Conservation (phyloP, 2,113 vertebrate genomes). For the Eudyptes chrysolophus region DNA sequence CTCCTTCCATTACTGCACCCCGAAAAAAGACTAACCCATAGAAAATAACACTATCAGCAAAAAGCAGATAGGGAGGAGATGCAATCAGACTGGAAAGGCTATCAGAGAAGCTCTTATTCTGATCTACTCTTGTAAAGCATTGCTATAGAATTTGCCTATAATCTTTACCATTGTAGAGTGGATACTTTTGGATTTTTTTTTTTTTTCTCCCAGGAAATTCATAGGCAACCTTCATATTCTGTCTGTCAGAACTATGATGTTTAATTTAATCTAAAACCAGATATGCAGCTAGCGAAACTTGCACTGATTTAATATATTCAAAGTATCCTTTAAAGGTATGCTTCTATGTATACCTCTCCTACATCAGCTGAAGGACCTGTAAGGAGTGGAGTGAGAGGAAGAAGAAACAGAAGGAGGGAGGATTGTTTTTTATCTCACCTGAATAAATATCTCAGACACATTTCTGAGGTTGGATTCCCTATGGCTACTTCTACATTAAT, state of each 20-base stretch:
- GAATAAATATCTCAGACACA: background rate
- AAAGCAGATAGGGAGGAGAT: background rate
- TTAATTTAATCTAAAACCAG: background rate
- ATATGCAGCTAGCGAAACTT: background rate
- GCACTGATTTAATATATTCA: background rate
- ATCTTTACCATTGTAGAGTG: background rate
- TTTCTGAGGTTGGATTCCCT: background rate
- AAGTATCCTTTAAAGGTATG: background rate
- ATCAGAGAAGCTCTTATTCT: background rate
- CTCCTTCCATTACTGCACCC: background rate
- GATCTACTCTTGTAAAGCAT: background rate
- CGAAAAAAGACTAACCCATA: background rate
- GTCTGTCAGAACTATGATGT: background rate
- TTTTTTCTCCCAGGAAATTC: background rate
- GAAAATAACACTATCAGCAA: background rate
- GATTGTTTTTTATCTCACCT: background rate
- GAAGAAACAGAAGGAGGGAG: background rate
- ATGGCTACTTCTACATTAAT: background rate
- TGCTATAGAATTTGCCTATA: background rate
- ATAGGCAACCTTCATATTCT: background rate
- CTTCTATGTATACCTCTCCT: background rate
- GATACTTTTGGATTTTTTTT: background rate
- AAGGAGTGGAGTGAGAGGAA: background rate
- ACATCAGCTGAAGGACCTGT: background rate
- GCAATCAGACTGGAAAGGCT: background rate